A percentile compares a stretch with the other conserved stretches of the same genome.
These are phyloP conservation scores for Amaurobius ferox DNA, from an alignment of 2,888 invertebrate species.

Conservation along the genomic window DNA sequence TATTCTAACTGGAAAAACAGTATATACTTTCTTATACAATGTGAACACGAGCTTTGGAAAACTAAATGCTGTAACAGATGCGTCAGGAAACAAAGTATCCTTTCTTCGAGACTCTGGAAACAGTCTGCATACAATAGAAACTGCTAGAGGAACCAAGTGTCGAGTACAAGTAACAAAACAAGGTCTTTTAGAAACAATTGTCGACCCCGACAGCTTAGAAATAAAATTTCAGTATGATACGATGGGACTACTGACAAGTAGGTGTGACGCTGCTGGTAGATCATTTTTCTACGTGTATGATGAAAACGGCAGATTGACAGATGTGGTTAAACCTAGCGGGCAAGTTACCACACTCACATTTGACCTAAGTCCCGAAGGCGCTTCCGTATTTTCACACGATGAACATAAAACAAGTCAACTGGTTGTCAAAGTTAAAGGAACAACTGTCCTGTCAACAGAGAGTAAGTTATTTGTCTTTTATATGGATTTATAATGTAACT, in stretches of 20 bases:
- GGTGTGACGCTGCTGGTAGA: constrained; percentile 84
- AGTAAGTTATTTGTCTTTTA: no score
- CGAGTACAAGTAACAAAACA: constrained; percentile 93
- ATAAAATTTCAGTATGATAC: constrained; percentile 94
- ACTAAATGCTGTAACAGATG: constrained; percentile 93
- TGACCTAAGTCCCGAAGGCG: constrained; percentile 93
- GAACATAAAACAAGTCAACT: constrained; percentile 65
- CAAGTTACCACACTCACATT: constrained; percentile 91
- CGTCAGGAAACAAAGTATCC: constrained; percentile 83
- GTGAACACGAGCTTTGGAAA: constrained; percentile 97
- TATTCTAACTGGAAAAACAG: constrained; percentile 94
- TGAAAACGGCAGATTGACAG: constrained; percentile 92
- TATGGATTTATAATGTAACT: no score
- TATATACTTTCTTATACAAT: constrained; percentile 95
- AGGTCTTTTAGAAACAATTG: constrained; percentile 92
- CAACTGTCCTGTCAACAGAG: constrained; percentile 87
- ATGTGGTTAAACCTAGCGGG: constrained; percentile 96
- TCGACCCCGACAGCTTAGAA: constrained; percentile 94
- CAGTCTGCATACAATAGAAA: constrained; percentile 91
- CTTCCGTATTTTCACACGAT: constrained; percentile 82
- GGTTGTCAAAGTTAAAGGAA: constrained; percentile 88
- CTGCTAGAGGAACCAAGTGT: constrained; percentile 84
- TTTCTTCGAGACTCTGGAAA: constrained; percentile 79
- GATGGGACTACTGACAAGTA: constrained; percentile 85
- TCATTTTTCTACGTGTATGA: constrained; percentile 94